Evolutionary conservation across 2,113 vertebrate species (phyloP).

Genomic region (Burhinus bistriatus): DNA sequence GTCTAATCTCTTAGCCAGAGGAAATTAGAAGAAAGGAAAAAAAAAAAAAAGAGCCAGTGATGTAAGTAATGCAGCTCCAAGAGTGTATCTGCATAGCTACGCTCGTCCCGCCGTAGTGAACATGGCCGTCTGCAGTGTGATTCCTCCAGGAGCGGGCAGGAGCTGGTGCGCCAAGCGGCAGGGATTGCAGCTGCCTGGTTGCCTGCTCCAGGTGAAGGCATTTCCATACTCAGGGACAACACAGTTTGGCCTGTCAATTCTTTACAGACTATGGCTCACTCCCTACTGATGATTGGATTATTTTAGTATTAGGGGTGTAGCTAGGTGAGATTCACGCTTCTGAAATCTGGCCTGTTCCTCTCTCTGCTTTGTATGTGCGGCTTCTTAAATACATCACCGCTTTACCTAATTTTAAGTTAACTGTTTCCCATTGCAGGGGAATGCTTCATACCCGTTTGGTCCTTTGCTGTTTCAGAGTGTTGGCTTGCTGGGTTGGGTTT

Average conservation of each 20-base stretch:
- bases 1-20: slow-evolving; percentile 26
- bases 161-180: not conserved
- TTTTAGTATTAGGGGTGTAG: not conserved
- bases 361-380: not conserved
- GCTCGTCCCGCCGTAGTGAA: not conserved
- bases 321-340: not conserved
- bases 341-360: not conserved
- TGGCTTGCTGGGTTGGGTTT: not conserved
- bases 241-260: not conserved
- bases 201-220: not conserved
- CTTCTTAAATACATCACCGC: not conserved
- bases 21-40: not conserved
- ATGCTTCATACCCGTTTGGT: not conserved
- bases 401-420: not conserved
- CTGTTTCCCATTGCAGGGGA: rapidly evolving
- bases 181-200: not conserved
- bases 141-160: not conserved
- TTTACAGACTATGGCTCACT: rapidly evolving
- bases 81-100: not conserved
- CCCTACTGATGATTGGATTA: not conserved
- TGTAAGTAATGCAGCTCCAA: not conserved
- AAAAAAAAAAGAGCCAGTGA: not conserved
- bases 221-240: rapidly evolving
- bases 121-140: not conserved
- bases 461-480: not conserved